Conservation (phyloP, 2,113 vertebrate species). For the Melanocharis versteri region DNA sequence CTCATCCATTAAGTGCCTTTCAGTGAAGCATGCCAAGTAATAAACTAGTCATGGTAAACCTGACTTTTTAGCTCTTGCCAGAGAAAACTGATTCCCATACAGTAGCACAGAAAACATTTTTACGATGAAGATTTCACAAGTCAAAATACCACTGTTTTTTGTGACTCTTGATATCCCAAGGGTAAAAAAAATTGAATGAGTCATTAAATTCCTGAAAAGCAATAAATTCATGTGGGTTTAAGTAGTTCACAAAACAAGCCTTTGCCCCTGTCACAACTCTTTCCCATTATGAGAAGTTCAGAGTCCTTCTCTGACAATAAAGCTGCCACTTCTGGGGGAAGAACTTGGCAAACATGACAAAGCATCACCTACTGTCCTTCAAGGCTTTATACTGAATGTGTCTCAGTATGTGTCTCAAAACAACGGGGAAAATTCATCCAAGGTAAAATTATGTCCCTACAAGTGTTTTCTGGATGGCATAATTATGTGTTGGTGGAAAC, state of each 20-base stretch:
- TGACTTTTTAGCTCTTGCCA: conserved; percentile 6
- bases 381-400: neutral
- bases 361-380: neutral
- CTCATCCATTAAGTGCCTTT: neutral
- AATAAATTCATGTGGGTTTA: conserved; percentile 23
- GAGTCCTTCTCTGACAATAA: neutral
- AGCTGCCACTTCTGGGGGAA: neutral
- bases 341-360: neutral
- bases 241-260: neutral
- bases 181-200: conserved; percentile 53
- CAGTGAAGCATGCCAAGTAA: neutral
- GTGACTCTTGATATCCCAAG: conserved; percentile 51
- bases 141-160: conserved; percentile 55
- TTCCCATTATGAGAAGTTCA: neutral
- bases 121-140: conserved; percentile 35
- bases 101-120: conserved; percentile 49
- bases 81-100: conserved; percentile 35
- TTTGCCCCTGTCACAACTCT: neutral
- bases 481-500: neutral
- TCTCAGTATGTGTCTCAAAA: neutral
- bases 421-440: neutral
- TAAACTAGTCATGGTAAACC: conserved; percentile 4
- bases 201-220: conserved; percentile 60
- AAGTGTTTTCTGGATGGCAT: neutral
- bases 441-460: neutral